These are phyloP conservation scores for Harpagifer antarcticus DNA, from an alignment of 2,797 vertebrate species.

Conservation along the genomic window DNA sequence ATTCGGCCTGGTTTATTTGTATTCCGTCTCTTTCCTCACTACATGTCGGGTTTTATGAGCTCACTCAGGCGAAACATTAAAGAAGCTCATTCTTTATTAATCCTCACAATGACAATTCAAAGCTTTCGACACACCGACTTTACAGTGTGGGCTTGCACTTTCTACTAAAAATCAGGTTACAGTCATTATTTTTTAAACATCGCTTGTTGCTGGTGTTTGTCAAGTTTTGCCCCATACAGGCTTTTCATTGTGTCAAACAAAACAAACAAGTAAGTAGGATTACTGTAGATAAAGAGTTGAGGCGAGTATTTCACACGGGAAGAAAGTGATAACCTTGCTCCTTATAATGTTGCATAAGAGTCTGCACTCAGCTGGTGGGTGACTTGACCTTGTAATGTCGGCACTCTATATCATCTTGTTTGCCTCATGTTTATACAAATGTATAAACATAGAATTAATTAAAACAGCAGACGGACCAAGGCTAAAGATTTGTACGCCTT, in stretches of 20 bases:
- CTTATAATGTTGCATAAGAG: constrained; percentile 23
- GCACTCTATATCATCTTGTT: constrained; percentile 37
- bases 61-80: constrained; percentile 84
- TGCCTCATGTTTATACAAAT: constrained; percentile 51
- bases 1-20: constrained; percentile 83
- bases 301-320: constrained; percentile 16
- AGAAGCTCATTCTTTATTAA: constrained; percentile 87
- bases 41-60: constrained; percentile 83
- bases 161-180: constrained; percentile 72
- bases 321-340: constrained; percentile 30
- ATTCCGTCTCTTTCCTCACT: constrained; percentile 76
- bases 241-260: constrained; percentile 61
- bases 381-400: constrained; percentile 39
- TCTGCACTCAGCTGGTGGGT: constrained; percentile 34
- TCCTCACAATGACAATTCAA: constrained; percentile 83
- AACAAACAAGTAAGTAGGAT: constrained; percentile 59
- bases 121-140: constrained; percentile 70
- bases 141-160: constrained; percentile 63
- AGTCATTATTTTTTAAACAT: constrained; percentile 75
- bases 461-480: constrained; percentile 4
- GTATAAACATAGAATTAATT: constrained; percentile 43
- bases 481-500: constrained; percentile 16
- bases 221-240: constrained; percentile 48
- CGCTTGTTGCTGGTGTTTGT: constrained; percentile 32
- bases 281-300: constrained; percentile 26